These are phyloP conservation scores for Albula goreensis DNA, from an alignment of 2,113 vertebrate genomes.

Conservation along the genomic window DNA sequence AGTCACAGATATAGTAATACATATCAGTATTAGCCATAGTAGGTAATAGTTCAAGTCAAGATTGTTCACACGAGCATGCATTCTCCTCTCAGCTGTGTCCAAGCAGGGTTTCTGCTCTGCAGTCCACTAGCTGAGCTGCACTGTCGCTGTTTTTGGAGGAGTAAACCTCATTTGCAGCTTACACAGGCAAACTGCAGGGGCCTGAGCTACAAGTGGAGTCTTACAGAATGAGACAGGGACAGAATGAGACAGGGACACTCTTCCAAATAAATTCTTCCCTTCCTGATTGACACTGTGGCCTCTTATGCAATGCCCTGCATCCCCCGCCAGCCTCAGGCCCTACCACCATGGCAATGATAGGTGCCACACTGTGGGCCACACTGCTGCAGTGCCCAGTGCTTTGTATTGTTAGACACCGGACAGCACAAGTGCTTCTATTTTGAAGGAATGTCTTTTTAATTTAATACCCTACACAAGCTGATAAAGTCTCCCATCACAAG, in stretches of 20 bases:
- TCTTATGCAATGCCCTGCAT: not conserved
- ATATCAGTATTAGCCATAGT: no score
- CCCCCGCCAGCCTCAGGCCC: no score
- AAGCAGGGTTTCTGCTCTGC: not conserved
- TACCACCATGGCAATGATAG: not conserved
- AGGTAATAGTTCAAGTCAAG: no score
- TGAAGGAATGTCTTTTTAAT: not conserved
- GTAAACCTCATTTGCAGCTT: not conserved
- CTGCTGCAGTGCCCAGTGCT: not conserved
- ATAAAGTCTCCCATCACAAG: not conserved
- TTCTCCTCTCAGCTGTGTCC: not conserved
- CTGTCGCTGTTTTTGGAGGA: not conserved
- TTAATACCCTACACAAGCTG: not conserved
- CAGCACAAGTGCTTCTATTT: not conserved
- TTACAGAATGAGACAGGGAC: no score
- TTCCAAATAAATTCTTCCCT: not conserved
- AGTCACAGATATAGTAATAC: not conserved
- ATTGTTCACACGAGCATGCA: not conserved
- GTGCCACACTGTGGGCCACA: not conserved
- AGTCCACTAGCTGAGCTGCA: not conserved
- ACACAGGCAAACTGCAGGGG: no score
- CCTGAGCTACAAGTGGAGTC: no score
- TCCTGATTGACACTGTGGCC: not conserved
- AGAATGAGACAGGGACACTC: no score
- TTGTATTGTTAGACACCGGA: not conserved